These are phyloP conservation scores for Mythimna impura DNA, from an alignment of 2,888 invertebrate genomes.

Conservation along the genomic window DNA sequence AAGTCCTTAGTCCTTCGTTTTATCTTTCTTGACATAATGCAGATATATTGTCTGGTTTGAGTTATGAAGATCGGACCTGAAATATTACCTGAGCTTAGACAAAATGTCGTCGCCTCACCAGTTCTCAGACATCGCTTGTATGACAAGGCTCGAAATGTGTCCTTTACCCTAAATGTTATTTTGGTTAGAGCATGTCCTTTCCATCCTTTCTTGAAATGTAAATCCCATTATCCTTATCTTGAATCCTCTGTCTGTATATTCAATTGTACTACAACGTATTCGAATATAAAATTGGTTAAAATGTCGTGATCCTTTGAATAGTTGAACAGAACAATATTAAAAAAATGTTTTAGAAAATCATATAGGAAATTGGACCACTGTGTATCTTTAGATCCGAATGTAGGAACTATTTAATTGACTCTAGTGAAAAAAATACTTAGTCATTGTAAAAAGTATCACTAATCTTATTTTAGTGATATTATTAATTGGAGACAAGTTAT, in stretches of 20 bases:
- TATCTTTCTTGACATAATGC: slow-evolving; percentile 7
- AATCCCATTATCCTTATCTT: slow-evolving; percentile 44
- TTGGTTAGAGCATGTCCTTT: slow-evolving; percentile 48
- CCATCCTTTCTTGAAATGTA: slow-evolving; percentile 40
- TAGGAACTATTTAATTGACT: slow-evolving; percentile 21
- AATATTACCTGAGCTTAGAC: slow-evolving; percentile 5
- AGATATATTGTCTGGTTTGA: slow-evolving; percentile 21
- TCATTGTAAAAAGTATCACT: slow-evolving; percentile 16
- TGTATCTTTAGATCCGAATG: slow-evolving; percentile 38
- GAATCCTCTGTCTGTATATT: slow-evolving; percentile 22
- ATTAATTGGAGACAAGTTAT: not conserved
- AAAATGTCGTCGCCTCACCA: slow-evolving; percentile 28
- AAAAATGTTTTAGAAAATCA: slow-evolving; percentile 37
- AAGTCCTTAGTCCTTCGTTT: slow-evolving; percentile 3
- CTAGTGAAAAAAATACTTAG: slow-evolving; percentile 19
- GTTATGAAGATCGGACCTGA: slow-evolving; percentile 16
- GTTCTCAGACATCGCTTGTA: slow-evolving; percentile 40
- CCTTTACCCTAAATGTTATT: slow-evolving; percentile 56
- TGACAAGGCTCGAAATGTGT: slow-evolving; percentile 47
- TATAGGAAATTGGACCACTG: slow-evolving; percentile 20
- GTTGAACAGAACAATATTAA: slow-evolving; percentile 3
- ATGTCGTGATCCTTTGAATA: slow-evolving; percentile 22
- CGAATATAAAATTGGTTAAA: slow-evolving; percentile 35
- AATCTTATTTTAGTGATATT: slow-evolving; percentile 20
- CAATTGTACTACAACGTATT: slow-evolving; percentile 34